Base-by-base conservation (phyloP, 1,140 invertebrate genomes). In the Chironomus tepperi region DNA sequence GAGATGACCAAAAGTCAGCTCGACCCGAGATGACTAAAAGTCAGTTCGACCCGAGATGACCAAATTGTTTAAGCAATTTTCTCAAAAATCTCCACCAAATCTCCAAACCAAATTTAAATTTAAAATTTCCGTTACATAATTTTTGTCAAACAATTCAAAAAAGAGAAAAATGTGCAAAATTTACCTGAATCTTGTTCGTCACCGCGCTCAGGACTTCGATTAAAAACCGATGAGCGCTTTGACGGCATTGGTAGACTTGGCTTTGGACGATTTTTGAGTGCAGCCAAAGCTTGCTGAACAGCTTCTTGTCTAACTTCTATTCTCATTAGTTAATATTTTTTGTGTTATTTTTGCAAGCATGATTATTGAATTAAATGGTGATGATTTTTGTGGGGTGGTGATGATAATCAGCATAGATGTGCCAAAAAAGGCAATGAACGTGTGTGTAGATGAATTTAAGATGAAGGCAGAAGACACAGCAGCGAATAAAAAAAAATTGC, bases 301-400 rank as follows among this genome's bases (percentile, higher is more conserved):
- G 98, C 98, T 85, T 99, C 98, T 84, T 98, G 96, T 76, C 98
- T 91, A 75, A 99, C 97, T 87, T 99, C 97, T 98, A 87, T 76
- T 72, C 67, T 34, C 34, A 21, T 15, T 43, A n/a, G n/a, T n/a
- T n/a, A 43, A 19, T n/a, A n/a, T 73, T 73, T 18, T 43, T 73
- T 9, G 2, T 43, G 18, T 74, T 74, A n/a, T 64, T n/a, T 43
- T 43, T 43, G 73, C 42, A 47, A 73, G 43, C 24, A 43, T 42
- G 18, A 72, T 15, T 34, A 34, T 34, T 24, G 70, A 24, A 10
- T 24, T 10, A 73, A 73, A 72, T 42, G 2, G 34, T 21, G 34
- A 34, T 24, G 70, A 73, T 8, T 34, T 34, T 16, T n/a, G n/a
- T n/a, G n/a, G 3, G 70, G 1, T 24, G 34, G 16, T 34, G 24